phyloP scores from a whole-genome alignment of 2,113 vertebrate genomes.

The Lamprotornis superbus region DNA sequence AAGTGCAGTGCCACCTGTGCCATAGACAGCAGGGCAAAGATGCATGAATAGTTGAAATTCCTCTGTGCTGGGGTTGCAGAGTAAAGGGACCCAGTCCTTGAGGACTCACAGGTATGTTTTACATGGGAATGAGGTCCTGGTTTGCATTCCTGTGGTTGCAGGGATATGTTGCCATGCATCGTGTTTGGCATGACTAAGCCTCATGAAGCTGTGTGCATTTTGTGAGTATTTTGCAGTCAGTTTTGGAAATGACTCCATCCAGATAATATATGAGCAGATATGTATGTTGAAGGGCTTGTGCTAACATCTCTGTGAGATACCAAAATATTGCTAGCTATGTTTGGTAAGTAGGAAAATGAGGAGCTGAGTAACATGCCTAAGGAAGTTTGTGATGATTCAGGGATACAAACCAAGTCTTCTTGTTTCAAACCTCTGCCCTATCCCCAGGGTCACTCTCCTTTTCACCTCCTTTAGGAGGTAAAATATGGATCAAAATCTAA shows the following conservation, averaged over 20 bases:
- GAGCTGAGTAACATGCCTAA: not conserved
- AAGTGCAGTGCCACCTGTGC: not conserved
- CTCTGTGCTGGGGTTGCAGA: not conserved
- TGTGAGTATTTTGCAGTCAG: not conserved
- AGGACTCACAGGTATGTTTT: not conserved
- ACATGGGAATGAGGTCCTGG: not conserved
- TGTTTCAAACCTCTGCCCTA: not conserved
- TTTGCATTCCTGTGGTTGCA: not conserved
- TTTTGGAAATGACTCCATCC: not conserved
- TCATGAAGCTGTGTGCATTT: not conserved
- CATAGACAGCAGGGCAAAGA: not conserved
- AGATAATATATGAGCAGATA: conserved; percentile 45
- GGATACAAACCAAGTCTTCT: not conserved
- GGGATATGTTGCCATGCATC: not conserved
- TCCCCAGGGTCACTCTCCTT: not conserved
- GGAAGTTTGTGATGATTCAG: conserved; percentile 30
- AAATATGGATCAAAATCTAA: not conserved
- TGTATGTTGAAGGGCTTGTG: conserved; percentile 19
- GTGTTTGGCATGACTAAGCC: conserved; percentile 30
- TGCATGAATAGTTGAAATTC: conserved; percentile 1
- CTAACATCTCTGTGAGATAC: conserved; percentile 31
- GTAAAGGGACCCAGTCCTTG: not conserved
- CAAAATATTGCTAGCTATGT: conserved; percentile 42
- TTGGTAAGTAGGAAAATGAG: conserved; percentile 33
- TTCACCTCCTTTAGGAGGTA: not conserved